Evolutionary conservation across 2,113 vertebrate genomes (phyloP), one percentile per base, ranked within the genome.

Genomic region (Quiscalus mexicanus): DNA sequence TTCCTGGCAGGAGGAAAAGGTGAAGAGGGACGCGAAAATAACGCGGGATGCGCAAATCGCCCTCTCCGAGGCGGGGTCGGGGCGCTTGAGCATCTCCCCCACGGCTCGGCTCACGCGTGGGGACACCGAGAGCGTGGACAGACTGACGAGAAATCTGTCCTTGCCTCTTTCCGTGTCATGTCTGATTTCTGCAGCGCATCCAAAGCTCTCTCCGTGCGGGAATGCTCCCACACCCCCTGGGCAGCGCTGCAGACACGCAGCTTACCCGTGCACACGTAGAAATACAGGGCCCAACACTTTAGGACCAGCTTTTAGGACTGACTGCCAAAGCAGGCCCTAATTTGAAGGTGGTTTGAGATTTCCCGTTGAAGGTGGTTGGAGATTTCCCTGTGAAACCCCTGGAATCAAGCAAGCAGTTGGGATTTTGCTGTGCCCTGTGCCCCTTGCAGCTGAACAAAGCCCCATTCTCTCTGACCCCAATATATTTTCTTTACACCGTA

Each of bases 241-340:
- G 19, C 59, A n/a, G 19, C 30, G 0, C n/a, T 5, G 22, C n/a
- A 24, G 1, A 1, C 60, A 3, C 0, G 1, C 27, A 3, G 52
- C 35, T 5, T 1, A 11, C 42, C 60, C 2, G 0, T 0, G 25
- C 9, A 6, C 3, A 0, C 9, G 1, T 0, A 4, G 0, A n/a
- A 42, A 33, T 4, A 17, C 0, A 20, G 20, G 25, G 53, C 41
- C 2, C 7, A 64, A 14, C 20, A 33, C 0, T 15, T 22, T 18
- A 15, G 37, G 55, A 56, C 1, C 24, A 4, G 1, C 12, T 70
- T 67, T 87, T 44, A 23, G 45, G 60, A 7, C 9, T 2, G 33
- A 17, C 2, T 62, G 53, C n/a, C 45, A 73, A 89, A 13, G 15
- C 81, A 62, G 70, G 58, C 41, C 71, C 21, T 18, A 14, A 31